Evolutionary conservation across 2,797 vertebrate species (phyloP).

Genomic region (Channa striata): DNA sequence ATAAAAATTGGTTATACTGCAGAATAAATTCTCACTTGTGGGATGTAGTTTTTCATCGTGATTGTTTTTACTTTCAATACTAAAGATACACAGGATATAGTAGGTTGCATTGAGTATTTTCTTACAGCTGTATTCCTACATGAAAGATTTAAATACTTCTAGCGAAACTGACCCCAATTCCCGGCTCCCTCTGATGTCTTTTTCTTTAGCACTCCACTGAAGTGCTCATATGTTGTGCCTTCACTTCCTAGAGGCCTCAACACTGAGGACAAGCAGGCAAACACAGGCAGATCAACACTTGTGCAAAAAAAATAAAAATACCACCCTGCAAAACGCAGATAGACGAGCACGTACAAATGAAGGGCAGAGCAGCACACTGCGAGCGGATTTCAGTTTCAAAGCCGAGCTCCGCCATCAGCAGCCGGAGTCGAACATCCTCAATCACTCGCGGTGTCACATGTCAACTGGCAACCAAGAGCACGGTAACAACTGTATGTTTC

Average conservation of each 20-base stretch:
- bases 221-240: constrained; percentile 13
- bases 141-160: neutral
- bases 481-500: constrained; percentile 74
- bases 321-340: constrained; percentile 41
- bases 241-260: constrained; percentile 10
- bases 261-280: constrained; percentile 23
- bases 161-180: too few relatives aligned
- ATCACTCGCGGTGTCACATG: constrained; percentile 73
- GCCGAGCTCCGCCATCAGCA: constrained; percentile 56
- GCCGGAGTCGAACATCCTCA: constrained; percentile 63
- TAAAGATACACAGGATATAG: too few relatives aligned
- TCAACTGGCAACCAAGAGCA: constrained; percentile 67
- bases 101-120: neutral
- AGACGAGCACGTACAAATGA: constrained; percentile 50
- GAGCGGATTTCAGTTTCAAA: constrained; percentile 62
- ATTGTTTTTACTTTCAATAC: too few relatives aligned
- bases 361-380: constrained; percentile 51
- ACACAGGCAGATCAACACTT: constrained; percentile 23
- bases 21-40: too few relatives aligned
- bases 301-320: constrained; percentile 10
- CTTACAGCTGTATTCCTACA: neutral
- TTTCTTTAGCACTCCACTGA: constrained; percentile 8
- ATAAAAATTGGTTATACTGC: too few relatives aligned
- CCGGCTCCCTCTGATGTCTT: neutral
- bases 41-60: too few relatives aligned